Percentiles rank a stretch among this genome's conserved stretches.
Conservation (phyloP, 2,888 invertebrate species). For the Pristionchus mayeri region DNA sequence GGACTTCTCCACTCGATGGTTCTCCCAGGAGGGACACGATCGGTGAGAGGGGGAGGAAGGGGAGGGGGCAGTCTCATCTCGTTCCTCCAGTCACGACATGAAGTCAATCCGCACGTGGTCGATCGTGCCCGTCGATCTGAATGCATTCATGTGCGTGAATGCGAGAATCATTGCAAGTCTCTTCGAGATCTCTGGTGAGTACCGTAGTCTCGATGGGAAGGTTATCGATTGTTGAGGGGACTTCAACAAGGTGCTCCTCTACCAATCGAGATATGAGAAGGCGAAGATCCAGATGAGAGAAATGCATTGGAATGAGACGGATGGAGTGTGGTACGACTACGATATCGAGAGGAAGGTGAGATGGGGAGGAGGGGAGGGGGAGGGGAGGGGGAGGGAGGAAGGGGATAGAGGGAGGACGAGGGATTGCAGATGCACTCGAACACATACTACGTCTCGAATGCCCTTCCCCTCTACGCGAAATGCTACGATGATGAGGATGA, state of each 20-base stretch:
- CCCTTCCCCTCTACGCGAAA: slow-evolving; percentile 77
- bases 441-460: slow-evolving; percentile 77
- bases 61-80: slow-evolving; percentile 81
- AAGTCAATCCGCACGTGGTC: slow-evolving; percentile 81
- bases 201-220: too few relatives aligned
- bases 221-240: slow-evolving; percentile 63
- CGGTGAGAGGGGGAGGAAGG: slow-evolving; percentile 46
- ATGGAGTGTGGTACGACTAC: slow-evolving; percentile 80
- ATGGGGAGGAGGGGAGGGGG: not conserved
- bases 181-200: slow-evolving; percentile 78
- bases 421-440: slow-evolving; percentile 67
- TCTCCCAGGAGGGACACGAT: slow-evolving; percentile 79
- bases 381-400: not conserved
- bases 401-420: too few relatives aligned
- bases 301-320: slow-evolving; percentile 85
- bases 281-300: slow-evolving; percentile 81
- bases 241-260: slow-evolving; percentile 67
- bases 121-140: slow-evolving; percentile 88
- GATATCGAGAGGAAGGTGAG: slow-evolving; percentile 69
- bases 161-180: slow-evolving; percentile 80
- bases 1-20: slow-evolving; percentile 92
- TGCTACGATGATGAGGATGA: slow-evolving; percentile 76
- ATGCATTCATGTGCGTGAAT: slow-evolving; percentile 85
- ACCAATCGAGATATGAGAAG: slow-evolving; percentile 70
- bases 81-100: slow-evolving; percentile 57